Base-by-base conservation (phyloP, 2,888 invertebrate species). In the Polymixis lichenea region DNA sequence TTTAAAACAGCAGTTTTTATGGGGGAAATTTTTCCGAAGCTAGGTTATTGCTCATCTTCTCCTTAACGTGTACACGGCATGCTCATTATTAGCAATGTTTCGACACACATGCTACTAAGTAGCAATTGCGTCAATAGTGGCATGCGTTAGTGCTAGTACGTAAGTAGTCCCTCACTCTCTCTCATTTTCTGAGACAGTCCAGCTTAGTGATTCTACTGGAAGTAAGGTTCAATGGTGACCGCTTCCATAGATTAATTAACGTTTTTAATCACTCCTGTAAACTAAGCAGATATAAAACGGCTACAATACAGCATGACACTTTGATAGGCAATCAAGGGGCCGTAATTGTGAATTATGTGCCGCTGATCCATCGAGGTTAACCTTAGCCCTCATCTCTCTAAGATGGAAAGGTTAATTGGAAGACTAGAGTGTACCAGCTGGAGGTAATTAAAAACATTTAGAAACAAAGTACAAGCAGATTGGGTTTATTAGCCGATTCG, bases 271-370 rank as follows among this genome's bases (percentile, higher is more conserved):
- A 53, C 22, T 43, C 49, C 2, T 32, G 19, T 55, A 55, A 49
- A 55, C 64, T 70, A 46, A 65, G 38, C 9, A 8, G 49, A 62
- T 49, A 56, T 68, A 55, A 71, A 61, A 60, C 9, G 25, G 25
- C 51, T 28, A 0, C n/a, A 70, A 43, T 19, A 32, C 4, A 32
- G 28, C 9, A 25, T 25, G 15, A 25, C 19, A 51, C 56, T 67
- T 60, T 65, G 38, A 75, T 58, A 32, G 67, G 6, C 70, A 64
- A 82, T 82, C 82, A 71, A 71, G 67, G 43, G 17, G 25, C 19
- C 22, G 5, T 70, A 58, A 82, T 67, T 71, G 67, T 55, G 25
- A 68, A 49, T 68, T 81, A 74, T 46, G 46, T 46, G 64, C 66
- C 11, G 25, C 51, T 62, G 46, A 67, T 77, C 71, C 67, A 64